These are phyloP conservation scores for Sicus ferrugineus DNA, from an alignment of 2,888 invertebrate species.

Conservation along the genomic window DNA sequence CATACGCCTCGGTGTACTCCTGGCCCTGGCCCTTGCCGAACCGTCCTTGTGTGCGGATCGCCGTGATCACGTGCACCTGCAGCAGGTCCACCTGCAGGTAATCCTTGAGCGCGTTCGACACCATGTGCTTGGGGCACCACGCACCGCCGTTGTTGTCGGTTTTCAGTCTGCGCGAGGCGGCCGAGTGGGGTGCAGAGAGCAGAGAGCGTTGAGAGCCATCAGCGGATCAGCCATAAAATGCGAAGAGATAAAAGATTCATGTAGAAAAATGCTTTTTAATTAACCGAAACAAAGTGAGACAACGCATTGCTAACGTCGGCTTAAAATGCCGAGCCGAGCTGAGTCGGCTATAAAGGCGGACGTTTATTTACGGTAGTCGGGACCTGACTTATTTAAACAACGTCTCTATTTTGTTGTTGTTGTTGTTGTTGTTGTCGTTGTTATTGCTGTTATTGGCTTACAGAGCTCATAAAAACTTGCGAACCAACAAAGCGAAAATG, in stretches of 20 bases:
- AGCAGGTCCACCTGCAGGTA: conserved; percentile 78
- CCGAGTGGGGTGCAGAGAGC: neutral
- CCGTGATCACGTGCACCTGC: conserved; percentile 73
- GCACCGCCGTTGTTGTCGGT: conserved; percentile 83
- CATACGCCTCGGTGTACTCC: conserved; percentile 81
- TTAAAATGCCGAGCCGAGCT: neutral
- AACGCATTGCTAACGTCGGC: conserved; percentile 13
- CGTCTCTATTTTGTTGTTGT: conserved; percentile 3
- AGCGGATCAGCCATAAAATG: neutral
- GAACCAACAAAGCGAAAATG: neutral
- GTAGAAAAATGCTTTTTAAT: conserved; percentile 27
- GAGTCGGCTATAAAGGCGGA: neutral
- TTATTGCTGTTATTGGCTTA: neutral
- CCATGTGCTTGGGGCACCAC: conserved; percentile 83
- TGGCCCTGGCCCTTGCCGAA: conserved; percentile 84
- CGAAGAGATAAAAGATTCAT: neutral
- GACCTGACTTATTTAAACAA: conserved; percentile 14
- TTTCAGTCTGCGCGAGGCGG: conserved; percentile 71
- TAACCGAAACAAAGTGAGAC: conserved; percentile 27
- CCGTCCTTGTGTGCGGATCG: conserved; percentile 81
- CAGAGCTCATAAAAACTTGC: neutral
- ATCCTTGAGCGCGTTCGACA: conserved; percentile 76
- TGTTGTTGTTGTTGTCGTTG: conserved; percentile 14
- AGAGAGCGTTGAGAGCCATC: conserved; percentile 9
- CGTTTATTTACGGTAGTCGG: conserved; percentile 27